Evolutionary conservation across 2,888 invertebrate species (phyloP).

Genomic region (Leptopilina myrica): DNA sequence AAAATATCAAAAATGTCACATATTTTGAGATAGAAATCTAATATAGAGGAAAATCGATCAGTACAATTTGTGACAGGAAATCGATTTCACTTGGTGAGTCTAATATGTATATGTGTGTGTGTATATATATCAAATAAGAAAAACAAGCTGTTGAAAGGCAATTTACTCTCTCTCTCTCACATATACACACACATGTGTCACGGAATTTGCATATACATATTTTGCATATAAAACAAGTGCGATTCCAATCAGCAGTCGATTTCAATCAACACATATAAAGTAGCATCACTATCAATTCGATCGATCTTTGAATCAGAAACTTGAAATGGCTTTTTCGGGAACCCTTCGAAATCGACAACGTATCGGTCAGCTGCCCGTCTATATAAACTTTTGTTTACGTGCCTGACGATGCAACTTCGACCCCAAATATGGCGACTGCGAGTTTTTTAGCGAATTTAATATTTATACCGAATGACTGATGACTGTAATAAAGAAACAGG

Average conservation of each 20-base stretch:
- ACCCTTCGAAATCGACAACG: conserved; percentile 38
- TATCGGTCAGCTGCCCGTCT: conserved; percentile 70
- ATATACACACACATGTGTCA: conserved; percentile 6
- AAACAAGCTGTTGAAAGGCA: conserved; percentile 28
- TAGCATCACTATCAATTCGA: conserved; percentile 26
- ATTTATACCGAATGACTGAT: conserved; percentile 77
- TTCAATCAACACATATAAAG: conserved; percentile 29
- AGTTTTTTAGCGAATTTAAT: conserved; percentile 76
- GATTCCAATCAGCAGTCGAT: conserved; percentile 36
- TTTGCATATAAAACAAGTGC: conserved; percentile 27
- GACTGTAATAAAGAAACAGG: conserved; percentile 75
- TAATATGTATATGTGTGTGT: background rate
- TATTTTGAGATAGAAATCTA: background rate
- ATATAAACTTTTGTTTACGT: conserved; percentile 63
- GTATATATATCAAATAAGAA: background rate
- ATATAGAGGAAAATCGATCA: background rate
- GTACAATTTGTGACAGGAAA: conserved; percentile 13
- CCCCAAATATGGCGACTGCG: conserved; percentile 63
- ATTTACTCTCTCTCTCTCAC: background rate
- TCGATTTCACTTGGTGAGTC: conserved; percentile 5
- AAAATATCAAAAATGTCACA: background rate
- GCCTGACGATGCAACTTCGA: conserved; percentile 75
- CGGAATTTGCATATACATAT: conserved; percentile 31
- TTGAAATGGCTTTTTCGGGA: conserved; percentile 19
- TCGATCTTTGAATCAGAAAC: conserved; percentile 25